phyloP scores from a whole-genome alignment of 2,888 invertebrate species.

The Cataglyphis albicans region DNA sequence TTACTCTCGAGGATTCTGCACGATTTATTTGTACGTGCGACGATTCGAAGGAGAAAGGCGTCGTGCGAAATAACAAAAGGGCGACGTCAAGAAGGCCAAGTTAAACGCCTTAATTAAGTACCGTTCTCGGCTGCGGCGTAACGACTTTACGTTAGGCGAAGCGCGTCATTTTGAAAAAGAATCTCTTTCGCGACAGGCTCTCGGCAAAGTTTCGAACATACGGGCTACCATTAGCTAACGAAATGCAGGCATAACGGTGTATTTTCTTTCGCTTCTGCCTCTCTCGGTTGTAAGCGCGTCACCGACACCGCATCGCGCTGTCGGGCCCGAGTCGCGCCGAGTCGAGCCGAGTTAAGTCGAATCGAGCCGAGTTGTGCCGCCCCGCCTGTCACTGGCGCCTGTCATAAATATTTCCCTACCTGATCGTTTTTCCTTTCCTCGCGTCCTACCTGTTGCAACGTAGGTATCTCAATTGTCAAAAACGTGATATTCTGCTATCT shows the following conservation, averaged over 20 bases:
- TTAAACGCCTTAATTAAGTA: neutral
- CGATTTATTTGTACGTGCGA: neutral
- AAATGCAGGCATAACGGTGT: conserved; percentile 39
- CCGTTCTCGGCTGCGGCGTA: too few species aligned
- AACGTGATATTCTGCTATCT: neutral
- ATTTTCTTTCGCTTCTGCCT: conserved; percentile 30
- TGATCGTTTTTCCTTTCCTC: neutral
- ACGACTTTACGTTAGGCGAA: too few species aligned
- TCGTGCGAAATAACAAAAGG: neutral
- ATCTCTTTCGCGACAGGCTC: neutral
- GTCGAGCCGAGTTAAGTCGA: neutral
- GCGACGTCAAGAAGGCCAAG: neutral
- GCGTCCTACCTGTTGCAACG: conserved; percentile 17
- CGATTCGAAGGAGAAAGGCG: neutral
- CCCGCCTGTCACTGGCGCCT: conserved; percentile 53
- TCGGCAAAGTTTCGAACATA: neutral
- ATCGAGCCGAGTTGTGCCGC: conserved; percentile 14
- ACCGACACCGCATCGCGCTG: conserved; percentile 17
- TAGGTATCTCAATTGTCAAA: neutral
- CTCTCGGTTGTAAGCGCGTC: conserved; percentile 3
- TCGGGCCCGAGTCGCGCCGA: neutral
- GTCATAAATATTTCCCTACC: conserved; percentile 33
- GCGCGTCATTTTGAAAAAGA: too few species aligned
- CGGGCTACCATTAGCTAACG: conserved; percentile 1
- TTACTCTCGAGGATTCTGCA: neutral